A percentile compares a stretch with the other conserved stretches of the same genome.
Conservation (phyloP, 1,140 invertebrate species). For the Calephelis virginiensis region DNA sequence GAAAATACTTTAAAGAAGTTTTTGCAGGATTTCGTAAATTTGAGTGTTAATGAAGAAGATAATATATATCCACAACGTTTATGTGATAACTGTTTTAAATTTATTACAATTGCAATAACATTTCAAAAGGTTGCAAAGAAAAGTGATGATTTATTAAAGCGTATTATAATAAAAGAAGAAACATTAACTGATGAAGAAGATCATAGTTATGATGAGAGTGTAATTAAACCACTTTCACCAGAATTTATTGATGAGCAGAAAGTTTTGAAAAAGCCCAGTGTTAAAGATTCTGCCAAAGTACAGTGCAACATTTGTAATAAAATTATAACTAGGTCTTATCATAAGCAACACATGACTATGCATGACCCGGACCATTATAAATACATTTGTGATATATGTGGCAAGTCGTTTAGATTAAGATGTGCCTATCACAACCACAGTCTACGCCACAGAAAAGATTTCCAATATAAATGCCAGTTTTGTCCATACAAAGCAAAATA, state of each 20-base stretch:
- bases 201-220: slow-evolving; percentile 26
- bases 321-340: slow-evolving; percentile 56
- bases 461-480: slow-evolving; percentile 61
- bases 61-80: slow-evolving; percentile 42
- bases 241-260: slow-evolving; percentile 23
- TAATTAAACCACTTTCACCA: slow-evolving; percentile 20
- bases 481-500: slow-evolving; percentile 64
- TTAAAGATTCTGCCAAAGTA: slow-evolving; percentile 44
- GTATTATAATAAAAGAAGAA: slow-evolving; percentile 37
- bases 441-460: slow-evolving; percentile 58
- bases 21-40: slow-evolving; percentile 38
- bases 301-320: slow-evolving; percentile 62
- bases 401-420: slow-evolving; percentile 62
- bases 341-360: slow-evolving; percentile 61
- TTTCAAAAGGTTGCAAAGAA: slow-evolving; percentile 46
- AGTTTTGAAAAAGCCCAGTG: slow-evolving; percentile 31
- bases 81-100: slow-evolving; percentile 44
- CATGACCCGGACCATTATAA: slow-evolving; percentile 61
- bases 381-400: slow-evolving; percentile 67
- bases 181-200: slow-evolving; percentile 19
- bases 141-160: slow-evolving; percentile 37
- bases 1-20: slow-evolving; percentile 35
- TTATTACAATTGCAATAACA: slow-evolving; percentile 44
- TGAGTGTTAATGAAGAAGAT: slow-evolving; percentile 41
- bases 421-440: slow-evolving; percentile 66